Evolutionary conservation across 2,888 invertebrate species (phyloP), one percentile per base, ranked within the genome.

Genomic region (Cataglyphis albicans): DNA sequence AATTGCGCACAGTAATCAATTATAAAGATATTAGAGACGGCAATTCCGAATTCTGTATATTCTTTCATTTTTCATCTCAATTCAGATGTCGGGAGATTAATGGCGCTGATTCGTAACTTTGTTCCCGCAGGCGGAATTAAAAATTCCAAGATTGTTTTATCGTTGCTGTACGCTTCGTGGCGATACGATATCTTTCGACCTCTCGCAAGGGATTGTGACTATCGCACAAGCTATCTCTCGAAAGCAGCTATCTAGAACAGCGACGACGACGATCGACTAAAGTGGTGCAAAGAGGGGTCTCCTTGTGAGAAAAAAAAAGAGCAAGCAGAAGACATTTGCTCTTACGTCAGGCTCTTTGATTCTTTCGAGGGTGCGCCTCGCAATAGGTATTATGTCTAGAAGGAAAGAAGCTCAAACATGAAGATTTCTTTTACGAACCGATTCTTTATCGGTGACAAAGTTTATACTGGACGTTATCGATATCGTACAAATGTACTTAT

Each of bases 391-490:
- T 89, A 87, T 81, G 74, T 82, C 73, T 61, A 80, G 44, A 70
- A 44, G 63, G 38, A 44, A 29, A 76, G n/a, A 80, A 21, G n/a
- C 44, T 80, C 44, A 29, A 59, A 35, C 21, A 44, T 10, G 18
- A 7, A 18, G 7, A 44, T 6, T 41, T 78, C 12, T 52, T 25
- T 35, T 32, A 48, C 52, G 57, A 63, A 81, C 84, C 84, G 88
- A 85, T 87, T 65, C n/a, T 76, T 84, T 86, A 83, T 88, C 84
- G 81, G 83, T 83, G 75, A 32, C 84, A 84, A 87, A 89, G 64
- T 86, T 86, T 84, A 82, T 64, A 61, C 73, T 29, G 67, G 25
- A 38, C 76, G 82, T 86, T 64, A 72, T 67, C 21, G 32, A 80
- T 89, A 84, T 86, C 78, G 55, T 41, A 15, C 12, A 70, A 84